Evolutionary conservation across 2,113 vertebrate species (phyloP).

Genomic region (Clarias batrachus): DNA sequence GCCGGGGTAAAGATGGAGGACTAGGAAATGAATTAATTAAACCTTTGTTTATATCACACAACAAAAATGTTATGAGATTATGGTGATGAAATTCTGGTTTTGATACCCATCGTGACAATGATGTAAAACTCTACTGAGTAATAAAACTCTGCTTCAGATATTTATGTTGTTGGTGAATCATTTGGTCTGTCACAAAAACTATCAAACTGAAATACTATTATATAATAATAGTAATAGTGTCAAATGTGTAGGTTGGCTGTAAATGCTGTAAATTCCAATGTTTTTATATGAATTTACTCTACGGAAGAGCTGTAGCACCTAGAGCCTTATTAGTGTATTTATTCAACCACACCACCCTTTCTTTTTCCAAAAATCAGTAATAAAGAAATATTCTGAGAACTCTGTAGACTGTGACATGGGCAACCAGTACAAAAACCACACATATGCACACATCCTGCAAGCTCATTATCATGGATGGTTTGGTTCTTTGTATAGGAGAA

Average conservation of each 20-base stretch:
- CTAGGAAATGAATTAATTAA: conserved; percentile 27
- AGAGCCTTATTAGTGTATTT: conserved; percentile 23
- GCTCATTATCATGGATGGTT: conserved; percentile 40
- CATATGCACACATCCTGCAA: neutral
- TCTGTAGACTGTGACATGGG: conserved; percentile 29
- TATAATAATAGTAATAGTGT: neutral
- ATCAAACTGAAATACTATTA: neutral
- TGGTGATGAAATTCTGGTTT: conserved; percentile 43
- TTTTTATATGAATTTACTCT: neutral
- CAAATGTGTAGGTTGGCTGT: neutral
- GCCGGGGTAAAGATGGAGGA: conserved; percentile 41
- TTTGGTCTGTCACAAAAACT: conserved; percentile 19
- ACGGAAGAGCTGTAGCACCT: neutral
- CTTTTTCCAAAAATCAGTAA: neutral
- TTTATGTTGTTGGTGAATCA: neutral
- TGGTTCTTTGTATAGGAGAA: conserved; percentile 24
- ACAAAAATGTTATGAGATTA: conserved; percentile 20
- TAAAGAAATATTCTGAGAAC: neutral
- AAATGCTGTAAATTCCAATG: neutral
- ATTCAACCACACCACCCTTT: neutral
- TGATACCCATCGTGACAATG: conserved; percentile 51
- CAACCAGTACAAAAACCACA: conserved; percentile 20
- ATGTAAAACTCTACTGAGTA: conserved; percentile 50
- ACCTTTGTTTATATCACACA: conserved; percentile 41
- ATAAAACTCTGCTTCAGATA: conserved; percentile 54